A percentile compares a stretch with the other conserved stretches of the same genome.
Evolutionary conservation across 2,797 vertebrate genomes (phyloP).

Genomic region (Fratercula arctica): DNA sequence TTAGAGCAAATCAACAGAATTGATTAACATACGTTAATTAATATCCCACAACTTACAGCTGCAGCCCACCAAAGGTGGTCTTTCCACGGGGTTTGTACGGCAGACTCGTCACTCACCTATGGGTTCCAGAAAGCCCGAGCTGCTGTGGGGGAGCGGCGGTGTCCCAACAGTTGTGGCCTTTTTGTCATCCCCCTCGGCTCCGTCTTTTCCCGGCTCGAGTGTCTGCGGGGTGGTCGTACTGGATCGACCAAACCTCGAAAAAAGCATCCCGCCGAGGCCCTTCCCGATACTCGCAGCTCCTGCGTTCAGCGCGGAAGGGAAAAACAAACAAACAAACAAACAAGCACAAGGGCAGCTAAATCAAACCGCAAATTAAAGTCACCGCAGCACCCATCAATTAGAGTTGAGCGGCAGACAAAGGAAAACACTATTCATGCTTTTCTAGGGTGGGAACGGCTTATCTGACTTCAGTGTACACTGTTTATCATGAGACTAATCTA

Average conservation of each 20-base stretch:
- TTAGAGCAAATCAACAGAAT: background rate
- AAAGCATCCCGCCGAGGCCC: constrained; percentile 95
- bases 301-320: constrained; percentile 44
- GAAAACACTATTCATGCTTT: constrained; percentile 18
- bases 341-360: background rate
- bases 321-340: background rate
- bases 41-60: background rate
- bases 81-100: background rate
- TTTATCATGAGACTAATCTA: background rate
- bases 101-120: constrained; percentile 77
- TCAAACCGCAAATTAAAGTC: background rate
- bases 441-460: constrained; percentile 29
- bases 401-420: background rate
- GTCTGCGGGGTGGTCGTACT: constrained; percentile 81
- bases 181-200: constrained; percentile 82
- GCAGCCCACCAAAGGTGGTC: background rate
- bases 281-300: constrained; percentile 97
- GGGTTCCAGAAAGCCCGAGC: constrained; percentile 84
- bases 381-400: background rate
- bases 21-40: background rate
- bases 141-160: constrained; percentile 74
- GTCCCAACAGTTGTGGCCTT: constrained; percentile 55
- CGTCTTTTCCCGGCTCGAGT: constrained; percentile 79
- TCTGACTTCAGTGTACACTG: background rate
- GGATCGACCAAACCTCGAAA: constrained; percentile 93